These are phyloP conservation scores for Diorhabda sublineata DNA, from an alignment of 1,140 invertebrate species.

Conservation along the genomic window DNA sequence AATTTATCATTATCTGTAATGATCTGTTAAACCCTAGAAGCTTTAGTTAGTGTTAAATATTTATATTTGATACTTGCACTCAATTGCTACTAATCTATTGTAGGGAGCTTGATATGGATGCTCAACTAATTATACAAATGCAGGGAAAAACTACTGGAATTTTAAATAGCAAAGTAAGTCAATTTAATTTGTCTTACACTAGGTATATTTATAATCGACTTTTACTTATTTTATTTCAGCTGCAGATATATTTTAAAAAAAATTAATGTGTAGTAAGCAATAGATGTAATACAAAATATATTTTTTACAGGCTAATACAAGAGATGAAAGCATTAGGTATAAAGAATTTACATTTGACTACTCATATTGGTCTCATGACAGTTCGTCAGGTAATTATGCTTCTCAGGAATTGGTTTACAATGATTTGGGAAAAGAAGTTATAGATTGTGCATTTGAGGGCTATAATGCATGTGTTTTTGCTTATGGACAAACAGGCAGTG, in stretches of 20 bases:
- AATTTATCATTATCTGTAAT: no score
- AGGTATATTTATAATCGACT: no score
- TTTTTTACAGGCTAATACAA: slow-evolving; percentile 39
- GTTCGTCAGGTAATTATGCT: slow-evolving; percentile 66
- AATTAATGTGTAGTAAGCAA: no score
- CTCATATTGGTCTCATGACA: slow-evolving; percentile 84
- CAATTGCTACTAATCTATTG: slow-evolving; percentile 40
- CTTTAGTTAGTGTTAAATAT: no score
- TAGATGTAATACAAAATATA: no score
- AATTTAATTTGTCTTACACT: no score
- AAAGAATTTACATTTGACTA: slow-evolving; percentile 93
- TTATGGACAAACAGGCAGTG: slow-evolving; percentile 89
- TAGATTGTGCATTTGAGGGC: slow-evolving; percentile 91
- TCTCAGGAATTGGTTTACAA: slow-evolving; percentile 83
- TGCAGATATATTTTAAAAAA: no score
- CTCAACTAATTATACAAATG: slow-evolving; percentile 82
- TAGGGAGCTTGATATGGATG: slow-evolving; percentile 79
- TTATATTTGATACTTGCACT: no score
- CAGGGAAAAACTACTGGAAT: slow-evolving; percentile 81
- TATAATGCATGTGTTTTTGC: slow-evolving; percentile 98
- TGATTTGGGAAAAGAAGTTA: slow-evolving; percentile 83
- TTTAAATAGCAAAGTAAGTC: slow-evolving; percentile 69
- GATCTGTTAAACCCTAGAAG: no score
- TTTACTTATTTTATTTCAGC: no score
- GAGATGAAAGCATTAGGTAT: slow-evolving; percentile 51